phyloP scores from a whole-genome alignment of 2,797 vertebrate species.

The Morelia viridis region DNA sequence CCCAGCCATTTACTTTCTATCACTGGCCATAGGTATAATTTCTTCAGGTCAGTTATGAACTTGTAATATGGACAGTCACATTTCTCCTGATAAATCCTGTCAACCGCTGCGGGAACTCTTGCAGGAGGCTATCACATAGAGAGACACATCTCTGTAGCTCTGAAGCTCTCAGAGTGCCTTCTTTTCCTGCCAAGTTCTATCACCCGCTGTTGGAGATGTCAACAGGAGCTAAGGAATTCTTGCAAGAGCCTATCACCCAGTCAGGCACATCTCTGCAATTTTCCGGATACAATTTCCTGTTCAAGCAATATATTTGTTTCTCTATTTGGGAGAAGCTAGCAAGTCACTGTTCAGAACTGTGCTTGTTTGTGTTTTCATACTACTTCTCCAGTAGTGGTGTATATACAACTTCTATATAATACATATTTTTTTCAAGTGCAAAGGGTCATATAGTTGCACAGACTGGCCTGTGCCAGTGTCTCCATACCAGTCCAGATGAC shows the following conservation, averaged over 20 bases:
- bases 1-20: neutral
- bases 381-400: neutral
- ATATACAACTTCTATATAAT: neutral
- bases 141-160: neutral
- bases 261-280: neutral
- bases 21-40: neutral
- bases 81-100: neutral
- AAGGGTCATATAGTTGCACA: neutral
- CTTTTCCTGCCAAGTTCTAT: neutral
- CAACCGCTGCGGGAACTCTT: neutral
- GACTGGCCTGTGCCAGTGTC: neutral
- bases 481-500: neutral
- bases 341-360: neutral
- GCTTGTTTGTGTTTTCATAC: neutral
- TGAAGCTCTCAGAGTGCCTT: neutral
- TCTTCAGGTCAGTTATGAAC: neutral
- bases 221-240: neutral
- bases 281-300: neutral
- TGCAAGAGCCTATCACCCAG: neutral
- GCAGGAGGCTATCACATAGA: neutral
- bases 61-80: neutral
- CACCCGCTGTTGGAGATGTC: neutral
- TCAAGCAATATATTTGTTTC: neutral
- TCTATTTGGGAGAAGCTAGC: neutral
- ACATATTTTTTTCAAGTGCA: neutral